Evolutionary conservation across 2,797 vertebrate species (phyloP).

Genomic region (Microcaecilia unicolor): DNA sequence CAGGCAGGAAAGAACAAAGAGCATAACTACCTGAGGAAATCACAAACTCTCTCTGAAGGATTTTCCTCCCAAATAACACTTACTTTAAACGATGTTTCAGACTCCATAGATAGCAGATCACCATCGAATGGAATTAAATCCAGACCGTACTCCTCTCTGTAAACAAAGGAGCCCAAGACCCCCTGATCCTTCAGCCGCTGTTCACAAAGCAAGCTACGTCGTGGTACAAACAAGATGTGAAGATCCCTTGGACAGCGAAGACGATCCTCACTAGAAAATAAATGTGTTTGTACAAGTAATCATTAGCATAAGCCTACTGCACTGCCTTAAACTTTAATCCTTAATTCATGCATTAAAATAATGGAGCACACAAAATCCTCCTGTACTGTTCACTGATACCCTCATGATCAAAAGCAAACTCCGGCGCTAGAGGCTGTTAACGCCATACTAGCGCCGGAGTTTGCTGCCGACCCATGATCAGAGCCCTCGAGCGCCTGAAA

Average conservation of each 20-base stretch:
- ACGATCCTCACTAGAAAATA: conserved; percentile 70
- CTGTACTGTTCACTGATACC: too few species aligned
- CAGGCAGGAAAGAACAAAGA: not conserved
- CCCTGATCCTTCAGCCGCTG: conserved; percentile 90
- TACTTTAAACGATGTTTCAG: conserved; percentile 87
- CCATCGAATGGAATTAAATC: conserved; percentile 93
- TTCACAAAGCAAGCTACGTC: conserved; percentile 87
- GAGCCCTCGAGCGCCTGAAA: too few species aligned
- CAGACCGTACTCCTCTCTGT: conserved; percentile 88
- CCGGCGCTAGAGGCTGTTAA: too few species aligned
- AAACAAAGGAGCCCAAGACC: conserved; percentile 78
- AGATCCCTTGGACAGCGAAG: conserved; percentile 74
- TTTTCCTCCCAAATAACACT: too few species aligned
- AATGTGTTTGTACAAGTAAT: too few species aligned
- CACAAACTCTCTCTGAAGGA: accelerated
- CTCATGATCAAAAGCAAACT: too few species aligned
- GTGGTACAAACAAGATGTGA: conserved; percentile 92
- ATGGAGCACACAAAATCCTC: too few species aligned
- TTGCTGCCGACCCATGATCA: too few species aligned
- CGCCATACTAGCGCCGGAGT: too few species aligned
- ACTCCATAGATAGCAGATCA: conserved; percentile 95
- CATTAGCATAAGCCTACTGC: not conserved
- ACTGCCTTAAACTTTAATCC: too few species aligned
- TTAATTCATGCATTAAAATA: too few species aligned
- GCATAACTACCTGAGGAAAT: too few species aligned